Base-by-base conservation (phyloP, 2,888 invertebrate genomes). In the Halictus ligatus region DNA sequence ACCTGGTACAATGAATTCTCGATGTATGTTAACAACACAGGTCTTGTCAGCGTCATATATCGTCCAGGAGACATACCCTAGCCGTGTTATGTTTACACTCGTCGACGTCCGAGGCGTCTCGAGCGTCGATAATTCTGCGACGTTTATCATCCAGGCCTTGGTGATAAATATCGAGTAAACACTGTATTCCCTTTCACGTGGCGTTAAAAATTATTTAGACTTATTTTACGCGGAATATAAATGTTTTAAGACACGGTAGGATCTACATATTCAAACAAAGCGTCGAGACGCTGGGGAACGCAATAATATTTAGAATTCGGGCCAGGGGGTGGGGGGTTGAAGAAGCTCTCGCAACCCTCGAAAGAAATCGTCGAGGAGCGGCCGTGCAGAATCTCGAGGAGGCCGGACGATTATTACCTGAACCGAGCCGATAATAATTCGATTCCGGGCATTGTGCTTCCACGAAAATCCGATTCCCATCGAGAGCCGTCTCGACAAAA, bases 341-440 rank as follows among this genome's bases (percentile, higher is more conserved):
- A 74, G 58, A 71, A 40, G 71, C 58, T 46, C 74, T 29, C 35
- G 21, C 25, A 40, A 46, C n/a, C 18, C 48, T 40, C 35, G 48
- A 64, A 48, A 71, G 80, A 81, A 48, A 58, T 15, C 21, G n/a
- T n/a, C 67, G 50, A 77, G 60, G 43, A 75, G 15, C 40, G 67
- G 48, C 35, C 69, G 54, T 58, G 29, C 78, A 54, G 48, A 13
- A 60, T 13, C 43, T 2, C 64, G 75, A 75, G 43, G 35, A 78
- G 10, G 67, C 12, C 58, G 75, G 77, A 58, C 80, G 81, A 82
- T 83, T 78, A 83, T 81, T 58, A 78, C 58, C 71, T 64, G 29
- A 78, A 85, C 40, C 78, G 79, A 84, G 58, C 69, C 83, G 83
- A 84, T 87, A 85, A 80, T 87, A 80, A 77, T 87, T 88, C 82